These are phyloP conservation scores for Ptychadena robeensis DNA, from an alignment of 2,797 vertebrate genomes.

Conservation along the genomic window DNA sequence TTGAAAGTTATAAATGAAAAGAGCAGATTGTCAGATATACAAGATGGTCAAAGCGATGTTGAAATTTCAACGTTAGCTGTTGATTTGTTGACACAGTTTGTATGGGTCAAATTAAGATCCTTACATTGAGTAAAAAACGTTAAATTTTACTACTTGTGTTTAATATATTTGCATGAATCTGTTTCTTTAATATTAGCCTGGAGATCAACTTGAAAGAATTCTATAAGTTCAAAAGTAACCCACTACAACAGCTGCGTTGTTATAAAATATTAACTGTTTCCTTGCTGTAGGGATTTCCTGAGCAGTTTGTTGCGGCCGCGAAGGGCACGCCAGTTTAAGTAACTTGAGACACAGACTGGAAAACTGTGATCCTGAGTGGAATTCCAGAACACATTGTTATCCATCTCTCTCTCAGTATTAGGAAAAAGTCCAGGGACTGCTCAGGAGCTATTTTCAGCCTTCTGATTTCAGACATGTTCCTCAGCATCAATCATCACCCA, in stretches of 20 bases:
- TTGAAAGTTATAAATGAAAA: constrained; percentile 36
- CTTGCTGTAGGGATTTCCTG: neutral
- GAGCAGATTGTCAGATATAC: neutral
- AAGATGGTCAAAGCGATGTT: too few species aligned
- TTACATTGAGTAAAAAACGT: too few species aligned
- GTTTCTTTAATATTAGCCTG: too few species aligned
- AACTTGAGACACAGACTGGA: constrained; percentile 10
- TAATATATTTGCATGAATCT: too few species aligned
- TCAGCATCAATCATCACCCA: constrained; percentile 64
- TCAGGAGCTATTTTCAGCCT: constrained; percentile 79
- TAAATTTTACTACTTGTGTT: too few species aligned
- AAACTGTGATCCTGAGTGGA: constrained; percentile 4
- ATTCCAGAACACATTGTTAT: constrained; percentile 71
- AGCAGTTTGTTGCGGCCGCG: neutral
- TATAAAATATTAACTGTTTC: neutral
- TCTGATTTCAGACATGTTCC: constrained; percentile 74
- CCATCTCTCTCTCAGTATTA: constrained; percentile 66
- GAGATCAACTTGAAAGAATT: neutral
- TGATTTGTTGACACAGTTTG: too few species aligned
- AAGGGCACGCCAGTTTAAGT: neutral
- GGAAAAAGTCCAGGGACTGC: constrained; percentile 73
- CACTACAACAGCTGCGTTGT: neutral
- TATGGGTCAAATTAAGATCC: too few species aligned
- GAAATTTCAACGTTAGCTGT: too few species aligned
- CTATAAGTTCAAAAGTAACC: neutral